Conservation (phyloP, 1,140 invertebrate genomes). For the Anoplophora glabripennis region DNA sequence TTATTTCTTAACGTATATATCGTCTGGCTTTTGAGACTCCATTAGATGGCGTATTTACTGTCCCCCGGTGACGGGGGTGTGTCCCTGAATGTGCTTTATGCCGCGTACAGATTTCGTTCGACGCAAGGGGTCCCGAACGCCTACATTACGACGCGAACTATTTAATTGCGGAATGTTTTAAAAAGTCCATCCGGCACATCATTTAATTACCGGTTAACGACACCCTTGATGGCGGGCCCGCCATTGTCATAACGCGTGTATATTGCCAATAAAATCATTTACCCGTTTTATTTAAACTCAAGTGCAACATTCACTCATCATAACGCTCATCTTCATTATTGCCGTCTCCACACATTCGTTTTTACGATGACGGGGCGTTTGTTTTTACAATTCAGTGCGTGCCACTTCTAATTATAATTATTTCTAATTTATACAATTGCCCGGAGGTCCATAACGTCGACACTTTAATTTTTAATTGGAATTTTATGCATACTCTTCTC, state of each 20-base stretch:
- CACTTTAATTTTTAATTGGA: too few species aligned
- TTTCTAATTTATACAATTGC: too few species aligned
- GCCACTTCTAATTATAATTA: too few species aligned
- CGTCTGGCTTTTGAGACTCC: slow-evolving; percentile 11
- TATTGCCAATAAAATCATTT: slow-evolving; percentile 42
- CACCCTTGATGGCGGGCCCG: slow-evolving; percentile 33
- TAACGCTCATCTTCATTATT: too few species aligned
- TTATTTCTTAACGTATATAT: not conserved
- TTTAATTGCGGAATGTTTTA: slow-evolving; percentile 11
- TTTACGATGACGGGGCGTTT: too few species aligned
- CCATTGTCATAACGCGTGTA: slow-evolving; percentile 33
- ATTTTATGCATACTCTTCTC: too few species aligned
- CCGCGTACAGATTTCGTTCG: not conserved
- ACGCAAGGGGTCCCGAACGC: too few species aligned
- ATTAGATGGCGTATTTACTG: slow-evolving; percentile 11
- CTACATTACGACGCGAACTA: slow-evolving; percentile 14
- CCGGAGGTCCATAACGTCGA: too few species aligned
- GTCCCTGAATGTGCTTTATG: slow-evolving; percentile 9
- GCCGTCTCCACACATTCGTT: too few species aligned
- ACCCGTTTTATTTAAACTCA: slow-evolving; percentile 31
- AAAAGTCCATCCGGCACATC: slow-evolving; percentile 38
- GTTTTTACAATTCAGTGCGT: too few species aligned
- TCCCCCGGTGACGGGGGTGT: slow-evolving; percentile 7
- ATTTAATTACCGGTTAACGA: slow-evolving; percentile 43
- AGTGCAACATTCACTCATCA: slow-evolving; percentile 11